Evolutionary conservation across 2,888 invertebrate genomes (phyloP).

Genomic region (Eilema caniola): DNA sequence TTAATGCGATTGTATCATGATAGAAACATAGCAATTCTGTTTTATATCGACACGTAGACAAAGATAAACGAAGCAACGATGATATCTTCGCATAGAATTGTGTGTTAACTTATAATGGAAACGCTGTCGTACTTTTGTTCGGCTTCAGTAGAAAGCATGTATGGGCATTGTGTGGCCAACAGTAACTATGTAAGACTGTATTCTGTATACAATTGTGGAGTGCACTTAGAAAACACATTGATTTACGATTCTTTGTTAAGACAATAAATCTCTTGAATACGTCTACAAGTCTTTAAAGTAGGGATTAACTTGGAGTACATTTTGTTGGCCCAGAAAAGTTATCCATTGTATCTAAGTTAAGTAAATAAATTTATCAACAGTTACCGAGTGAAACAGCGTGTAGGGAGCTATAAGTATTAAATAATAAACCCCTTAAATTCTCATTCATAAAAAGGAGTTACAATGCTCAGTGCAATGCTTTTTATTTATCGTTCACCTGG

Average conservation of each 20-base stretch:
- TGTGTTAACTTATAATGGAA: conserved; percentile 54
- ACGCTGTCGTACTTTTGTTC: conserved; percentile 34
- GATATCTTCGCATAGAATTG: conserved; percentile 51
- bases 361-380: conserved; percentile 22
- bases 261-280: conserved; percentile 42
- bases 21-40: conserved; percentile 66
- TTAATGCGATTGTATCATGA: conserved; percentile 51
- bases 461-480: no score
- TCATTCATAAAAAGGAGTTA: background rate
- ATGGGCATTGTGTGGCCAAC: conserved; percentile 22
- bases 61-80: conserved; percentile 55
- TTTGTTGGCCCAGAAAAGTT: conserved; percentile 38
- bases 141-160: conserved; percentile 19
- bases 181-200: conserved; percentile 17
- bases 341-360: conserved; percentile 24
- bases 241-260: conserved; percentile 54
- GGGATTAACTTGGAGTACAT: conserved; percentile 32
- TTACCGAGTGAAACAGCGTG: background rate
- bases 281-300: conserved; percentile 32
- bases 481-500: background rate
- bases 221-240: conserved; percentile 51
- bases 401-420: background rate
- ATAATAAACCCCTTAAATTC: background rate
- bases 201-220: conserved; percentile 44
- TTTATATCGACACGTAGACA: conserved; percentile 71